A percentile compares a stretch with the other conserved stretches of the same genome.
Conservation (phyloP, 2,888 invertebrate species). For the Bombylius major region DNA sequence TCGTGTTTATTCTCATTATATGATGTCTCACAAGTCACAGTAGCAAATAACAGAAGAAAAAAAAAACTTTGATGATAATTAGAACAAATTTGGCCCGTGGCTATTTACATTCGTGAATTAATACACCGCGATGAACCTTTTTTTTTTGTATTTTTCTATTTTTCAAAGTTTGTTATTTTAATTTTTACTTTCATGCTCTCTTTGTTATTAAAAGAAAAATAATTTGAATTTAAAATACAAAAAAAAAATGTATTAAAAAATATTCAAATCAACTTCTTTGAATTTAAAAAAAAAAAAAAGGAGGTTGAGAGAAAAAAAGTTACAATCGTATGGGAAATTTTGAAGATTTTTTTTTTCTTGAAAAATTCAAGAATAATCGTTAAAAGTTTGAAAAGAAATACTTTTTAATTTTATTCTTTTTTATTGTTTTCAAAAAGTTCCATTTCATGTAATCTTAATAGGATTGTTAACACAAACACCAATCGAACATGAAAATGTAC, state of each 20-base stretch:
- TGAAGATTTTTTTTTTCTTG: too few relatives aligned
- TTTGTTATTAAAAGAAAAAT: too few relatives aligned
- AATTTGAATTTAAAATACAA: too few relatives aligned
- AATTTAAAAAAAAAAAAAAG: too few relatives aligned
- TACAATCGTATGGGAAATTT: too few relatives aligned
- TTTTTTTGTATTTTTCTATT: neutral
- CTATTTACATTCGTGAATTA: neutral
- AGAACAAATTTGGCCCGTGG: neutral
- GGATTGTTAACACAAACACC: neutral
- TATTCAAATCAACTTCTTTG: too few relatives aligned
- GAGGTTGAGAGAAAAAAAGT: too few relatives aligned
- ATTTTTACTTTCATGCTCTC: neutral
- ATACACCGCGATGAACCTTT: neutral
- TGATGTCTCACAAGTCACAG: neutral
- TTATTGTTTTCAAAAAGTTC: too few relatives aligned
- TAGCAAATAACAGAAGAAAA: neutral
- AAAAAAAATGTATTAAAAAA: too few relatives aligned
- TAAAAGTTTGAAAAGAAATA: too few relatives aligned
- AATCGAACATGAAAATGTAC: conserved; percentile 7
- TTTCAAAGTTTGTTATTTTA: neutral
- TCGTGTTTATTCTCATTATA: neutral
- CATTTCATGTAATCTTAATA: neutral
- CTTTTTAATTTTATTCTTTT: too few relatives aligned
- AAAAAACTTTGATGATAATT: neutral
- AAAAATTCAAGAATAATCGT: too few relatives aligned